A percentile compares a stretch with the other conserved stretches of the same genome.
Evolutionary conservation across 2,888 invertebrate species (phyloP).

Genomic region (Xestobium rufovillosum): DNA sequence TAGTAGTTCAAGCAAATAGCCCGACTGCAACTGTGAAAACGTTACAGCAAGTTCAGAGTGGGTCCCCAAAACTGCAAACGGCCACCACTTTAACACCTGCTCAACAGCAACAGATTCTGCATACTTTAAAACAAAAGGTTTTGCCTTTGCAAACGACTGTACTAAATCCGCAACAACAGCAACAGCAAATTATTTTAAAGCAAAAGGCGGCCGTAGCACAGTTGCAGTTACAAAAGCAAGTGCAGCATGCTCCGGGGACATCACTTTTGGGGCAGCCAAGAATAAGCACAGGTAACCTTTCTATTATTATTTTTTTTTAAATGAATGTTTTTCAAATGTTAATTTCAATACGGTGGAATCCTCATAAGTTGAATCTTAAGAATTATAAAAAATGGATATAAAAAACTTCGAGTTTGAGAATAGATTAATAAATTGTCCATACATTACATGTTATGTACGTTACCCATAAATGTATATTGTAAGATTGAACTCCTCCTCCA

Average conservation of each 20-base stretch:
- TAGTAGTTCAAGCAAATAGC: not conserved
- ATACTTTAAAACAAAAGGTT: conserved; percentile 41
- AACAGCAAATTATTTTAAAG: conserved; percentile 45
- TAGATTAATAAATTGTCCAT: too few relatives aligned
- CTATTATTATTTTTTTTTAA: conserved; percentile 1
- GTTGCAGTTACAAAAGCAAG: conserved; percentile 35
- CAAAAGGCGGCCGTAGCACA: conserved; percentile 45
- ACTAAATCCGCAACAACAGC: conserved; percentile 30
- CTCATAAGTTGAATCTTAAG: too few relatives aligned
- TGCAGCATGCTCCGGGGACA: conserved; percentile 31
- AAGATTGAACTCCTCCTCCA: too few relatives aligned
- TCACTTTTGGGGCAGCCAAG: conserved; percentile 33
- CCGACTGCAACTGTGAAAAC: not conserved
- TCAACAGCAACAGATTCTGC: conserved; percentile 45
- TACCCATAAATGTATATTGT: too few relatives aligned
- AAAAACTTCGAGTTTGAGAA: too few relatives aligned
- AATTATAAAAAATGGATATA: too few relatives aligned
- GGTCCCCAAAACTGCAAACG: conserved; percentile 31
- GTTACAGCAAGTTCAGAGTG: not conserved
- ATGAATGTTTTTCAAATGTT: conserved; percentile 7
- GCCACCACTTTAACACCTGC: conserved; percentile 36
- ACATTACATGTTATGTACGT: too few relatives aligned
- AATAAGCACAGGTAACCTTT: conserved; percentile 29
- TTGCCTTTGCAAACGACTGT: conserved; percentile 37
- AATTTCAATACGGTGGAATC: too few relatives aligned